Evolutionary conservation across 2,797 vertebrate species (phyloP).

Genomic region (Gobio occitaniae): DNA sequence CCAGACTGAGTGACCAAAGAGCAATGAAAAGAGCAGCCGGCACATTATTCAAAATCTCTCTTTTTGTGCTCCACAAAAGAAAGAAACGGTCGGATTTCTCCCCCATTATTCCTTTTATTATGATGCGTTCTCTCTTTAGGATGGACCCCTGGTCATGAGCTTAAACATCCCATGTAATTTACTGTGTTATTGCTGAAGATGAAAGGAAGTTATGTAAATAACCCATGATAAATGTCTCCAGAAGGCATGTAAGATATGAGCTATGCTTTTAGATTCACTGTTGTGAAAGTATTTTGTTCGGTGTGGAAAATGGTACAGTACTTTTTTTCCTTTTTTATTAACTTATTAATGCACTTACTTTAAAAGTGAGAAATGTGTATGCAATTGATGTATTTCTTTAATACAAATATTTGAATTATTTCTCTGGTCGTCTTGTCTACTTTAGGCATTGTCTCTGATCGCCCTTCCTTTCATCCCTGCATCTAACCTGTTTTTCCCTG

Average conservation of each 20-base stretch:
- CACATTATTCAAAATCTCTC: too few relatives aligned
- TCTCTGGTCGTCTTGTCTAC: conserved; percentile 35
- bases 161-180: conserved; percentile 15
- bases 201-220: conserved; percentile 38
- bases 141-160: conserved; percentile 8
- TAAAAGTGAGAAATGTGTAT: neutral
- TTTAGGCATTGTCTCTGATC: conserved; percentile 92
- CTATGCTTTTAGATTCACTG: neutral
- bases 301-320: neutral
- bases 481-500: conserved; percentile 97
- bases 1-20: too few relatives aligned
- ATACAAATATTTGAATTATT: neutral
- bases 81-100: too few relatives aligned
- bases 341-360: neutral
- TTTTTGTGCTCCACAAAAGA: too few relatives aligned
- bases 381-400: neutral
- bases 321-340: neutral
- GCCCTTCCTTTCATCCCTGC: conserved; percentile 96
- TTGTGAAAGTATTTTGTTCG: neutral
- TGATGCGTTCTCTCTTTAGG: neutral
- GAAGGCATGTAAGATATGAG: neutral
- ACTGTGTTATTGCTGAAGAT: conserved; percentile 21
- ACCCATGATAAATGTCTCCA: conserved; percentile 24
- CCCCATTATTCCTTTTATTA: neutral
- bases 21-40: too few relatives aligned